phyloP scores from a whole-genome alignment of 2,113 vertebrate species.

The Oreochromis niloticus region DNA sequence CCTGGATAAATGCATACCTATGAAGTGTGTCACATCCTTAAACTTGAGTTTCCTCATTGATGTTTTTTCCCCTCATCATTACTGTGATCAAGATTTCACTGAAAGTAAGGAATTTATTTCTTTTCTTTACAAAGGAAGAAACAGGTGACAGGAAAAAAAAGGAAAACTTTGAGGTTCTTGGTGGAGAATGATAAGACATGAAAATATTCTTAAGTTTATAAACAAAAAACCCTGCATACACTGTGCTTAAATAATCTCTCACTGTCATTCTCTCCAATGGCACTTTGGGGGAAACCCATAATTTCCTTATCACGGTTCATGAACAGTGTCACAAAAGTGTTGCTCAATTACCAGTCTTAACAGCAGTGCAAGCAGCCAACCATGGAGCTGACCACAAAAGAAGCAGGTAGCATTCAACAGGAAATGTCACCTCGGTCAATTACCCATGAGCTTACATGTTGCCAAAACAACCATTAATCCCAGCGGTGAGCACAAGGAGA shows the following conservation, averaged over 20 bases:
- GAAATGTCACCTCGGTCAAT: constrained; percentile 68
- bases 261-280: constrained; percentile 24
- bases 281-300: constrained; percentile 11
- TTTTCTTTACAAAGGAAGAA: not conserved
- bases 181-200: not conserved
- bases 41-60: not conserved
- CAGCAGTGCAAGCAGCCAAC: constrained; percentile 16
- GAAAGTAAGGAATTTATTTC: not conserved
- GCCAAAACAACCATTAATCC: constrained; percentile 75
- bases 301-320: constrained; percentile 30
- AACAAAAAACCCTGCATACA: not conserved
- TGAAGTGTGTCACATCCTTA: not conserved
- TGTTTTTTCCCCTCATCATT: not conserved
- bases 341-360: constrained; percentile 58
- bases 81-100: not conserved
- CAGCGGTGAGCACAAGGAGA: constrained; percentile 48
- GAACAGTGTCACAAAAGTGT: constrained; percentile 34
- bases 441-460: constrained; percentile 71
- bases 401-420: constrained; percentile 66
- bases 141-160: not conserved
- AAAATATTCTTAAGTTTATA: not conserved
- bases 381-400: constrained; percentile 50
- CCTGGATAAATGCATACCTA: not conserved
- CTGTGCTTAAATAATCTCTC: not conserved
- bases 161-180: not conserved